These are phyloP conservation scores for Syrmaticus mikado DNA, from an alignment of 2,113 vertebrate species.

Conservation along the genomic window DNA sequence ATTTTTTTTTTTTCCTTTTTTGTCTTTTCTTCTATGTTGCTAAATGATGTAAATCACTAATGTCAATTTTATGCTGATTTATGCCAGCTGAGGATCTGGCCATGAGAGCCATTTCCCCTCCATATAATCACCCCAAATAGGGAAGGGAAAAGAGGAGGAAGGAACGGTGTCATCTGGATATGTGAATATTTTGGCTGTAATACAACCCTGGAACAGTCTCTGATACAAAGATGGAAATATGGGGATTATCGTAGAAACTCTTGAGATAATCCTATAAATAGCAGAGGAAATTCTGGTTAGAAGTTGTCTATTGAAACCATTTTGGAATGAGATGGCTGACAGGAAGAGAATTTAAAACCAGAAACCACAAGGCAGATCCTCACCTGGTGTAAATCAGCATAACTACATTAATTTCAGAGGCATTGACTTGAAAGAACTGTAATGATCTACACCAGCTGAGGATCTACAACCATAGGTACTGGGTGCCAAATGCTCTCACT, in stretches of 20 bases:
- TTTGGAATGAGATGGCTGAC: slow-evolving; percentile 39
- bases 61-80: slow-evolving; percentile 60
- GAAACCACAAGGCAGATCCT: slow-evolving; percentile 56
- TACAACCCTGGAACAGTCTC: slow-evolving; percentile 26
- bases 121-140: slow-evolving; percentile 40
- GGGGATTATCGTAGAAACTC: slow-evolving; percentile 53
- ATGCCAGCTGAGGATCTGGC: slow-evolving; percentile 57
- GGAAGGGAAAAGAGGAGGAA: slow-evolving; percentile 46
- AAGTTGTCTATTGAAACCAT: slow-evolving; percentile 61
- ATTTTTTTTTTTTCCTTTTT: not conserved
- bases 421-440: slow-evolving; percentile 53
- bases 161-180: slow-evolving; percentile 67
- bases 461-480: not conserved
- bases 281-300: slow-evolving; percentile 63
- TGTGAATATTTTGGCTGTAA: slow-evolving; percentile 62
- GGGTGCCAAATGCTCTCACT: slow-evolving; percentile 46
- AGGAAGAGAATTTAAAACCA: slow-evolving; percentile 51
- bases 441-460: slow-evolving; percentile 49
- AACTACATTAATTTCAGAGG: slow-evolving; percentile 54
- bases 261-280: slow-evolving; percentile 72
- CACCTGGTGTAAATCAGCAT: slow-evolving; percentile 63
- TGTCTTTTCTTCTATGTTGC: slow-evolving; percentile 36
- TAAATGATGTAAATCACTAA: slow-evolving; percentile 59
- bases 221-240: slow-evolving; percentile 62
- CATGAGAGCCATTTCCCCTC: not conserved